Conservation (phyloP, 2,888 invertebrate species). For the Anticlea derivata region DNA sequence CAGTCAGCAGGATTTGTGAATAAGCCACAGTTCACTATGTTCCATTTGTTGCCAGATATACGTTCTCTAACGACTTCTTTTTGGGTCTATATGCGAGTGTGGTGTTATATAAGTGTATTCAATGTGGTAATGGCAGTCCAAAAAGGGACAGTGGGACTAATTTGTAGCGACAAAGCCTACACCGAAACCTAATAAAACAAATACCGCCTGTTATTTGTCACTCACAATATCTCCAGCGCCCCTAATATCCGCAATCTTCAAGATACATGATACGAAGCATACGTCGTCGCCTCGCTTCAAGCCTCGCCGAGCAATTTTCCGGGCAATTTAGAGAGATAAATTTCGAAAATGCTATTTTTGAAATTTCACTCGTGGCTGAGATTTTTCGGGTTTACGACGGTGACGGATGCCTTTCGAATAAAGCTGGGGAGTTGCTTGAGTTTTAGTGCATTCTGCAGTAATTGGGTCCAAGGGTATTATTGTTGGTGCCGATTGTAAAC, state of each 20-base stretch:
- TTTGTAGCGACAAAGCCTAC: too few species aligned
- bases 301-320: constrained; percentile 49
- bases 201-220: constrained; percentile 23
- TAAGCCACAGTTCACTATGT: constrained; percentile 67
- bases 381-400: constrained; percentile 39
- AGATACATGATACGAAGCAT: constrained; percentile 43
- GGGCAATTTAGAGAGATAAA: constrained; percentile 50
- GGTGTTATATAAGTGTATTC: constrained; percentile 4
- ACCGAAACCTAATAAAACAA: constrained; percentile 6
- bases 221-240: constrained; percentile 13
- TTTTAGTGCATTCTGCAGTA: constrained; percentile 16
- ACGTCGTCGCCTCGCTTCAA: constrained; percentile 43
- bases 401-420: constrained; percentile 33
- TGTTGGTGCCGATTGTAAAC: too few species aligned
- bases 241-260: constrained; percentile 40
- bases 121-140: too few species aligned
- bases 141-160: too few species aligned
- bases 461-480: not conserved
- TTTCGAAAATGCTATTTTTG: constrained; percentile 48
- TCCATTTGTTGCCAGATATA: constrained; percentile 70
- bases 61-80: constrained; percentile 48
- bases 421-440: constrained; percentile 12
- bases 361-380: constrained; percentile 39
- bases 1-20: constrained; percentile 75
- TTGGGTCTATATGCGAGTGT: constrained; percentile 46